Percentiles rank a stretch among this genome's conserved stretches.
These are phyloP conservation scores for Lydus trimaculatus DNA, from an alignment of 2,888 invertebrate species.

Conservation along the genomic window DNA sequence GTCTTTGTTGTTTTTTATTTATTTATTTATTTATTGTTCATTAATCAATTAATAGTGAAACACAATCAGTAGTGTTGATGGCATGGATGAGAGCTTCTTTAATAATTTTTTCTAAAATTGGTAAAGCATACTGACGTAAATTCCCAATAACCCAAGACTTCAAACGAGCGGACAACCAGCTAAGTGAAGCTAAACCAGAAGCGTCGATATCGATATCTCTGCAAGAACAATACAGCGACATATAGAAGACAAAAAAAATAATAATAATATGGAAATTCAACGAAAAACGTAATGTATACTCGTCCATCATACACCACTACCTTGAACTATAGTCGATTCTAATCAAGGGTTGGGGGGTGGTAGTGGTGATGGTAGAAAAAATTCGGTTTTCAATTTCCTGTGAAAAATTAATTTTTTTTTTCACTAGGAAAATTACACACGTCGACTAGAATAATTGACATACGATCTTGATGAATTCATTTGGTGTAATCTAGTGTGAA, in stretches of 20 bases:
- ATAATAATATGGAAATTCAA: too few species aligned
- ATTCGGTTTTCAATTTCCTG: too few species aligned
- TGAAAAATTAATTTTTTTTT: too few species aligned
- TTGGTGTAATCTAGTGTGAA: slow-evolving; percentile 21
- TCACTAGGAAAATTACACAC: neutral
- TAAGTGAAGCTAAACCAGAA: slow-evolving; percentile 53
- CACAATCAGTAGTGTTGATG: slow-evolving; percentile 43
- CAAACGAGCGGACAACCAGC: slow-evolving; percentile 50
- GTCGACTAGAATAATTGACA: slow-evolving; percentile 28
- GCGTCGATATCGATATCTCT: slow-evolving; percentile 54
- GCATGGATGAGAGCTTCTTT: slow-evolving; percentile 48
- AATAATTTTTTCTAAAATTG: slow-evolving; percentile 47
- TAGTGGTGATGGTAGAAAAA: too few species aligned
- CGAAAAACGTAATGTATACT: neutral
- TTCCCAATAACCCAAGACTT: slow-evolving; percentile 53
- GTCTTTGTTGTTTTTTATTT: neutral
- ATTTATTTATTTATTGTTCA: neutral
- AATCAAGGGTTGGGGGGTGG: too few species aligned
- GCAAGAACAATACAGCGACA: slow-evolving; percentile 32
- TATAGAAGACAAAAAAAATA: slow-evolving; percentile 23
- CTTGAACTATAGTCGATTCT: too few species aligned
- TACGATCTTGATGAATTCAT: slow-evolving; percentile 34
- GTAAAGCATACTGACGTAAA: slow-evolving; percentile 45
- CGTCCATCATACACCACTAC: neutral
- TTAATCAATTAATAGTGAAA: slow-evolving; percentile 25